Base-by-base conservation (phyloP, 2,888 invertebrate species). In the Beris chalybata region DNA sequence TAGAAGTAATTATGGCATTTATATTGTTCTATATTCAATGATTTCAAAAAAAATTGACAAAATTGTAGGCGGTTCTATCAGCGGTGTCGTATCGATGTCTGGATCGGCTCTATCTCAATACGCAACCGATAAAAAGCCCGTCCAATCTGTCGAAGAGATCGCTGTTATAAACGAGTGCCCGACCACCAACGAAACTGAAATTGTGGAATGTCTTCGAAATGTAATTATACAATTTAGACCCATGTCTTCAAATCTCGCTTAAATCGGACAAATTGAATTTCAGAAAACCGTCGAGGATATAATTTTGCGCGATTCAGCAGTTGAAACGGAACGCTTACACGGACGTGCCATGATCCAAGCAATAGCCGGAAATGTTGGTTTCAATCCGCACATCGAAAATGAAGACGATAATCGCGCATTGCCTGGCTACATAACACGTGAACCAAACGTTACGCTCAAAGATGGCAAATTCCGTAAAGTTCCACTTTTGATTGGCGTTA, bases 41-140 rank as follows among this genome's bases (percentile, higher is more conserved):
- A 30, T 53, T 53, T 6, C n/a, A 22, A 5, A 13, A 12, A 48
- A 48, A 48, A 48, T 12, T 4, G 22, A 22, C 22, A 15, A 3
- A 7, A 48, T 12, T 29, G 4, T 15, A 67, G 63, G 48, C 15
- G 15, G 58, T 13, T 82, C 70, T 73, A 78, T 81, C 0, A 76
- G 74, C 30, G 90, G 90, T 1, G 85, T 91, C 13, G 85, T 89
- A 7, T 90, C 91, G 0, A 85, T 92, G 83, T 91, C 91, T 2
- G 92, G 92, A 0, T 85, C 89, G 0, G 86, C 90, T 0, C 77
- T 91, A 2, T 90, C 91, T 0, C 86, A 88, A 38, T 89, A 89
- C 73, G 87, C 90, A 0, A 82, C 88, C 1, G 88, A 90, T 72
- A 79, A 85, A 29, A 82, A 87, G 63, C 89, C 91, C 0, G 82